phyloP scores from a whole-genome alignment of 2,113 vertebrate species.

The Hiodon tergisus region DNA sequence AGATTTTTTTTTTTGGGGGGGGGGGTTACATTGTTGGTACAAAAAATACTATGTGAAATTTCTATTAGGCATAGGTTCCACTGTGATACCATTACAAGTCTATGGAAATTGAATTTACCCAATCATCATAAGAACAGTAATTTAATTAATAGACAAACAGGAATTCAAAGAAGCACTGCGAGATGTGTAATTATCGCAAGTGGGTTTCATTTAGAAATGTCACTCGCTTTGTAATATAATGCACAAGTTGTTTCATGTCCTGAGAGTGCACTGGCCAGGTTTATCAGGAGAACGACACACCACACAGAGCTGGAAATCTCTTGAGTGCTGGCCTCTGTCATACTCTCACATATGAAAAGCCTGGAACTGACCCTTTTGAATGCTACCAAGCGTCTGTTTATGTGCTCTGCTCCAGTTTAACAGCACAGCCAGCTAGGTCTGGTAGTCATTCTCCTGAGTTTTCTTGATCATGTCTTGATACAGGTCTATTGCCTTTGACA shows the following conservation, averaged over 20 bases:
- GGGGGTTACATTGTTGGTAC: too few species aligned
- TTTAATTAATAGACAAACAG: too few species aligned
- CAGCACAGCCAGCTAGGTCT: slow-evolving; percentile 70
- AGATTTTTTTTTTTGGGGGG: too few species aligned
- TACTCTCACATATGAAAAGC: background rate
- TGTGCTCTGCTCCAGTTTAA: slow-evolving; percentile 59
- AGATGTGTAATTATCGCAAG: background rate
- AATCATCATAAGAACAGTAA: too few species aligned
- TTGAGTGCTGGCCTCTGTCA: background rate
- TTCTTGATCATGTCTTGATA: too few species aligned
- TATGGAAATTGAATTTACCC: too few species aligned
- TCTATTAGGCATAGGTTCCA: too few species aligned
- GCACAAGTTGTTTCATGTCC: background rate
- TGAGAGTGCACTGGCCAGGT: background rate
- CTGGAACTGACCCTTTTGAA: background rate
- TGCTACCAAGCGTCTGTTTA: background rate
- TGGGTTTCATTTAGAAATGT: background rate
- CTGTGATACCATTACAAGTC: too few species aligned
- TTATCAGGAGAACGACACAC: background rate
- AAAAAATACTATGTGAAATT: too few species aligned
- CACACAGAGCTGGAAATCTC: background rate
- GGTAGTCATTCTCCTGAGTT: slow-evolving; percentile 72
- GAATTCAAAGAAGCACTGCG: background rate
- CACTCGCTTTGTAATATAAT: background rate
- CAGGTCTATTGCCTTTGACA: too few species aligned